These are phyloP conservation scores for Hemiprocne comata DNA, from an alignment of 2,113 vertebrate genomes.

Conservation along the genomic window DNA sequence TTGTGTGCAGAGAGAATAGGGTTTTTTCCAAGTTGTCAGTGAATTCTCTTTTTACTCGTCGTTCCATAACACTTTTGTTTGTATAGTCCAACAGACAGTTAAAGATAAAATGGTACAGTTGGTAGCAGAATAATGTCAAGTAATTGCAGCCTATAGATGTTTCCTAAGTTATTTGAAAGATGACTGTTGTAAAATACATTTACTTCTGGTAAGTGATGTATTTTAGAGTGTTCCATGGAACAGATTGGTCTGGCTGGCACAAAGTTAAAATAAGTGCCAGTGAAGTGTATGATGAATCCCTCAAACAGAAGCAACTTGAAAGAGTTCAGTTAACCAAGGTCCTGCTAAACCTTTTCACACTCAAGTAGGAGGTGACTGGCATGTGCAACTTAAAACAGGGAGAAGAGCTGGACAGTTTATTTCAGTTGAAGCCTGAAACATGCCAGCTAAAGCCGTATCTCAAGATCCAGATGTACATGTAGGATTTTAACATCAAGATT, in stretches of 20 bases:
- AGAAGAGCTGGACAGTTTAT: not conserved
- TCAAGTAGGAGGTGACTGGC: not conserved
- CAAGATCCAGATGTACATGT: rapidly evolving
- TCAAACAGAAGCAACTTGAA: not conserved
- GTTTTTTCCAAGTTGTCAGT: not conserved
- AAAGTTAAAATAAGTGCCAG: not conserved
- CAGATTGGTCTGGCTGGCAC: not conserved
- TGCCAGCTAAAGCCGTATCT: not conserved
- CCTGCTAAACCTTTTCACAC: not conserved
- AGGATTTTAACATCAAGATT: not conserved
- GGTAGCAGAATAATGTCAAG: not conserved
- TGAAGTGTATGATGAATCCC: not conserved
- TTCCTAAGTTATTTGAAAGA: constrained; percentile 7
- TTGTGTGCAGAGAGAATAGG: not conserved
- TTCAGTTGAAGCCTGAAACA: not conserved
- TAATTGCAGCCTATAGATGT: not conserved
- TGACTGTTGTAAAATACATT: not conserved
- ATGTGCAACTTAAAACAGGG: not conserved
- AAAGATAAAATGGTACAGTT: not conserved
- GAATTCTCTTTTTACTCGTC: not conserved
- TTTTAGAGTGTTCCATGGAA: not conserved
- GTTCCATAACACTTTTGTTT: not conserved
- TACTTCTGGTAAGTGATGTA: not conserved
- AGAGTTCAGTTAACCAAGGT: not conserved
- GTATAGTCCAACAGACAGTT: not conserved